Evolutionary conservation across 2,888 invertebrate genomes (phyloP).

Genomic region (Endotricha flammealis): DNA sequence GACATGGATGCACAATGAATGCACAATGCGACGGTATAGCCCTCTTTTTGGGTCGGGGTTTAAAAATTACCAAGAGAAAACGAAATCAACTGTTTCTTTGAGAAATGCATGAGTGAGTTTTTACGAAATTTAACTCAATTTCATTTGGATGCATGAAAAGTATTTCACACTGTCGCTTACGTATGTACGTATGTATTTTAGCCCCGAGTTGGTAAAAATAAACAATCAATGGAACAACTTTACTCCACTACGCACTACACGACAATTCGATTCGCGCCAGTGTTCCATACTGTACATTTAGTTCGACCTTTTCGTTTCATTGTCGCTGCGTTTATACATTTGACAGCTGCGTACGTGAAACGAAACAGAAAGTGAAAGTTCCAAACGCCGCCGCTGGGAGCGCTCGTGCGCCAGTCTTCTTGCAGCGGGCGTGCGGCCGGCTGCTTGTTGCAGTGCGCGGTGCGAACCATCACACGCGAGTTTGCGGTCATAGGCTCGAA

Average conservation of each 20-base stretch:
- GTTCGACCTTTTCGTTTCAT: constrained; percentile 19
- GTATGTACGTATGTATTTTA: too few relatives aligned
- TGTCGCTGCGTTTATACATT: constrained; percentile 16
- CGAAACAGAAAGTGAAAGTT: constrained; percentile 56
- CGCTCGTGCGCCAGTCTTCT: constrained; percentile 73
- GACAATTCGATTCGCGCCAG: constrained; percentile 8
- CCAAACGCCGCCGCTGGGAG: constrained; percentile 54
- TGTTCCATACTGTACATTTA: constrained; percentile 4
- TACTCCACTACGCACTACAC: constrained; percentile 19
- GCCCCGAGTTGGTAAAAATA: too few relatives aligned
- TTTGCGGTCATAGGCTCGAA: constrained; percentile 77
- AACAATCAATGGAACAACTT: too few relatives aligned
- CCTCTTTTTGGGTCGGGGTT: too few relatives aligned
- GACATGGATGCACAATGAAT: too few relatives aligned
- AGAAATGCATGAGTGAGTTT: too few relatives aligned
- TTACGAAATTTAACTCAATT: too few relatives aligned
- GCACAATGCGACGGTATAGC: too few relatives aligned
- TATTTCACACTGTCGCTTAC: too few relatives aligned
- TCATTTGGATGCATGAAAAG: too few relatives aligned
- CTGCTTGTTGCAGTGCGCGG: constrained; percentile 76
- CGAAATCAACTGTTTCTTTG: too few relatives aligned
- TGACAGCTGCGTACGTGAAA: constrained; percentile 49
- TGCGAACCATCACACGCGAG: constrained; percentile 73
- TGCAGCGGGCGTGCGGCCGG: constrained; percentile 74
- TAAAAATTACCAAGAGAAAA: too few relatives aligned